These are phyloP conservation scores for Calameuta pallipes DNA, from an alignment of 2,888 invertebrate species.

Conservation along the genomic window DNA sequence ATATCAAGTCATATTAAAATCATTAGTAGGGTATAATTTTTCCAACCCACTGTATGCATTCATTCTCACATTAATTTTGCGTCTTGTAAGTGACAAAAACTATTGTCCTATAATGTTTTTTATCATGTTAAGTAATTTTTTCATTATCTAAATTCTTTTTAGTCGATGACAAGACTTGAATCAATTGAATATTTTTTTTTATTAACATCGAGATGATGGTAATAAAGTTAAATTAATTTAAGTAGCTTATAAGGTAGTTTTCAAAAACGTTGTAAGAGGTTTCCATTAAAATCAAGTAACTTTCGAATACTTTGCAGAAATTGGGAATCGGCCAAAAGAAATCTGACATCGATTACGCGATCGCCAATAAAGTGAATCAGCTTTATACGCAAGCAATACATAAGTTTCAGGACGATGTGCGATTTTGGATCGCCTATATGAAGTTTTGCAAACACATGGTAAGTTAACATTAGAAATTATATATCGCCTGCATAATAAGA, in stretches of 20 bases:
- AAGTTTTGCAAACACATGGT: conserved; percentile 81
- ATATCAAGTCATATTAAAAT: no score
- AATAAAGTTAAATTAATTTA: no score
- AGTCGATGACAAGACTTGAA: background rate
- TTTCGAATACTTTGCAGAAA: conserved; percentile 51
- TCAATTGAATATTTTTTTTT: background rate
- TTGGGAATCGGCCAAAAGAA: conserved; percentile 72
- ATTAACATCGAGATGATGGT: background rate
- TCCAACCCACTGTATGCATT: no score
- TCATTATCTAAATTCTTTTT: no score
- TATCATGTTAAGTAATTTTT: no score
- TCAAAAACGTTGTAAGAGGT: conserved; percentile 1
- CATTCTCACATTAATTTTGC: no score
- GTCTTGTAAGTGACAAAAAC: no score
- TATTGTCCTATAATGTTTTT: no score
- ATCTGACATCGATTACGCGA: conserved; percentile 75
- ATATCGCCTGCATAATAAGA: conserved; percentile 69
- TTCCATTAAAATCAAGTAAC: background rate
- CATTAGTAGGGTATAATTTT: no score
- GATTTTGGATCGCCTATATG: conserved; percentile 82
- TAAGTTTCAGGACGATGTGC: conserved; percentile 78
- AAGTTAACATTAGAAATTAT: conserved; percentile 40
- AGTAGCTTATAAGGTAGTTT: no score
- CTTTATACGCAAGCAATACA: conserved; percentile 79
- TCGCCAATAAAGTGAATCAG: conserved; percentile 78